Conservation (phyloP, 2,888 invertebrate species). For the Geotrupes spiniger region DNA sequence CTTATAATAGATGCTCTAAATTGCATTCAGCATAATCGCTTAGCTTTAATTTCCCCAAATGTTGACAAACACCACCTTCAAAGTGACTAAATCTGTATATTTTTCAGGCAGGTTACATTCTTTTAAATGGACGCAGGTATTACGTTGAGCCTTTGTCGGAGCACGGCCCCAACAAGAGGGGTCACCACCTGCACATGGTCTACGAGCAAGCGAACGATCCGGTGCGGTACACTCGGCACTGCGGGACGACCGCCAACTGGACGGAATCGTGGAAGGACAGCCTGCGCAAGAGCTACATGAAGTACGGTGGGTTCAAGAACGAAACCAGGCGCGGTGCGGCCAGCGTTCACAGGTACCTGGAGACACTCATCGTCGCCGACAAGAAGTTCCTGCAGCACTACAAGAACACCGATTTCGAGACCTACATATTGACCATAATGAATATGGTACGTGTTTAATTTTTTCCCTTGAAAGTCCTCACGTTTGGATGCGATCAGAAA, state of each 20-base stretch:
- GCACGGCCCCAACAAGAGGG: constrained; percentile 49
- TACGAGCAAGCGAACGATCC: constrained; percentile 38
- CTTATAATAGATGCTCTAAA: too few species aligned
- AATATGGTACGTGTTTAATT: constrained; percentile 57
- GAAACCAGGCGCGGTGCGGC: constrained; percentile 34
- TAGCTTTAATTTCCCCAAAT: too few species aligned
- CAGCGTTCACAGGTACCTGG: constrained; percentile 56
- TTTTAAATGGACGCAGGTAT: constrained; percentile 53
- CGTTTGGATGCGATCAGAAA: too few species aligned
- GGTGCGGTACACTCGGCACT: constrained; percentile 25
- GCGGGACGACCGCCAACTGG: constrained; percentile 43
- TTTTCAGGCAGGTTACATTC: constrained; percentile 56
- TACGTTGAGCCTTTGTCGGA: constrained; percentile 60
- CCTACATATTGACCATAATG: constrained; percentile 66
- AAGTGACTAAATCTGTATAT: too few species aligned
- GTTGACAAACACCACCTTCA: too few species aligned
- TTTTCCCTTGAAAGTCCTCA: too few species aligned
- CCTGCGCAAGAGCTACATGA: constrained; percentile 30
- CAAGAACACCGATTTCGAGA: constrained; percentile 61
- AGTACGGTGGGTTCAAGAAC: constrained; percentile 25
- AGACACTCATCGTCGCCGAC: constrained; percentile 65
- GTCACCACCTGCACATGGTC: constrained; percentile 57
- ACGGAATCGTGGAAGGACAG: constrained; percentile 44
- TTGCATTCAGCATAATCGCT: too few species aligned
- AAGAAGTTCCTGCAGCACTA: constrained; percentile 64